Evolutionary conservation across 2,113 vertebrate species (phyloP), one percentile per base, ranked within the genome.

Genomic region (Willisornis vidua): DNA sequence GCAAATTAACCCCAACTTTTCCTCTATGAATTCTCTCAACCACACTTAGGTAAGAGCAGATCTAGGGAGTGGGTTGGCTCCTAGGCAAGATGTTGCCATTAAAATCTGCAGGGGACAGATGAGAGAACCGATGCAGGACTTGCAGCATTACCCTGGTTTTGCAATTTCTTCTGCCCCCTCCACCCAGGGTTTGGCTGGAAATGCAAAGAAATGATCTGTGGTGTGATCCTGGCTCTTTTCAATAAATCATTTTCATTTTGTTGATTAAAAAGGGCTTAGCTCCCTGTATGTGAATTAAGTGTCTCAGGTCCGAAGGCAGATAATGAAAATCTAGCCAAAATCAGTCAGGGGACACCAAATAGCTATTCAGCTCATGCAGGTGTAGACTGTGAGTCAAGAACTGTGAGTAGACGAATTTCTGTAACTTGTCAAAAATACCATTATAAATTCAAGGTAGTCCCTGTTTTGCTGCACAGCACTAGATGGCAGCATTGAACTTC

Each of bases 401-500:
- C 26, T 78, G 26, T 0, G 1, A 81, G 28, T 0, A 57, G 18
- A 41, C 25, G 5, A 43, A 39, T 62, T 83, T 80, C 48, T 57
- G 4, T 13, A 55, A 80, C 6, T 59, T 49, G 8, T 57, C 37
- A 43, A 48, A 31, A 78, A 17, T 10, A 10, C 3, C 2, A 12
- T 75, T 70, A 33, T 24, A 63, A 84, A 62, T 48, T 39, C 39
- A 67, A 59, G 12, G 16, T 29, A 54, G n/a, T 41, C 20, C 5
- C 8, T 20, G 10, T 76, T 93, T 91, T 74, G 29, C 9, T 6
- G 7, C 9, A 12, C 16, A 94, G 74, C 98, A 93, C 96, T 97
- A 98, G 98, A 76, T 98, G 98, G 98, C 98, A 98, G 97, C 95
- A 92, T 96, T 96, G 96, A 97, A 95, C 89, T 96, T 96, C 51